Base-by-base conservation (phyloP, 2,888 invertebrate genomes). In the Rotaria macrura region DNA sequence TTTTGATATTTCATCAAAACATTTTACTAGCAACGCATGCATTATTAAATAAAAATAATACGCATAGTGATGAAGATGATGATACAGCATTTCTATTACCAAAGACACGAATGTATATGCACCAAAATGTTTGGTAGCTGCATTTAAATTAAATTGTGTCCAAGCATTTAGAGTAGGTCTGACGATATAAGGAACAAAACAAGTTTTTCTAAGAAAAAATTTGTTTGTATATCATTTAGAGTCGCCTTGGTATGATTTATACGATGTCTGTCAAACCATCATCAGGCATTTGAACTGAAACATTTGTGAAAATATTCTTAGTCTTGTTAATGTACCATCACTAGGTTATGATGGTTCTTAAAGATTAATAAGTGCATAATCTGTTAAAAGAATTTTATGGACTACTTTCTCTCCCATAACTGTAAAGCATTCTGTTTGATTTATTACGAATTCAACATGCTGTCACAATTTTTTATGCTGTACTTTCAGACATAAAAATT, bases 401-500 rank as follows among this genome's bases (percentile, higher is more conserved):
- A 47, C 14, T 47, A 1, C 1, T 10, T 47, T 29, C 49, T 34
- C 14, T 43, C 14, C 14, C 2, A 57, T n/a, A 57, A 57, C n/a
- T 29, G 3, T 12, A 25, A 5, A 43, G 10, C 25, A 0, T 54
- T 54, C 7, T 4, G 23, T 23, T 57, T n/a, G 7, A 12, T 57
- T 85, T 83, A 43, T 52, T 92, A 95, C 95, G 96, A 89, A 96
- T 97, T 89, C 94, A 95, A 91, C 96, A 96, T 92, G 95, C 95
- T 25, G 92, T 98, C 88, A 94, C 94, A 85, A 93, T 97, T 87
- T 95, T 97, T 92, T 96, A 95, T 91, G 96, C 96, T 85, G 95
- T 96, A 89, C 94, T 98, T 94, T 96, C 96, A 83, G 97, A 98
- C 92, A 96, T 97, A 92, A 97, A 97, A 92, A 95, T 98, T 88